Conservation (phyloP, 1,140 invertebrate genomes). For the Zaprionus capensis region DNA sequence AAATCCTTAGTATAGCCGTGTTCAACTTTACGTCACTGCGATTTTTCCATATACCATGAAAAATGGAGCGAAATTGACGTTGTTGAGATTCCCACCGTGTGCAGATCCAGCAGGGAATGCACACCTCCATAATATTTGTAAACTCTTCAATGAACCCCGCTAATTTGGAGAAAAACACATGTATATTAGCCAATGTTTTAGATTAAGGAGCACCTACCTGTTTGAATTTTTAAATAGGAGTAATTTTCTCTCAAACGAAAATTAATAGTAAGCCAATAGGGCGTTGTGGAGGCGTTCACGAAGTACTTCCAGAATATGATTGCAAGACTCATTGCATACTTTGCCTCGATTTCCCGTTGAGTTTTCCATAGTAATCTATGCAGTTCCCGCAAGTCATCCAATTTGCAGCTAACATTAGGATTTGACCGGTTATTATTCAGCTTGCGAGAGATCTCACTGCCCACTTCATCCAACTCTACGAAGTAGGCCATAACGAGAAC, state of each 20-base stretch:
- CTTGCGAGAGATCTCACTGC: background rate
- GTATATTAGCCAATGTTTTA: background rate
- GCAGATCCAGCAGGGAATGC: constrained; percentile 7
- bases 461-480: background rate
- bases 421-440: background rate
- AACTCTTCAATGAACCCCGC: background rate
- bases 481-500: background rate
- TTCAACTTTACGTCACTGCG: background rate
- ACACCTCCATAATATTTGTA: background rate
- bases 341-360: background rate
- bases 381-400: background rate
- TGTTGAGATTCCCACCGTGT: background rate
- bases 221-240: background rate
- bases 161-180: background rate
- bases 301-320: constrained; percentile 2
- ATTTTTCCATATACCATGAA: background rate
- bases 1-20: background rate
- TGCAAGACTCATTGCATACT: background rate
- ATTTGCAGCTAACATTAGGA: background rate
- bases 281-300: too few relatives aligned
- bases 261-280: background rate
- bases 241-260: background rate
- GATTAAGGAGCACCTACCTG: background rate
- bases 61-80: background rate
- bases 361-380: background rate